These are phyloP conservation scores for Hetaerina titia DNA, from an alignment of 2,888 invertebrate genomes.

Conservation along the genomic window DNA sequence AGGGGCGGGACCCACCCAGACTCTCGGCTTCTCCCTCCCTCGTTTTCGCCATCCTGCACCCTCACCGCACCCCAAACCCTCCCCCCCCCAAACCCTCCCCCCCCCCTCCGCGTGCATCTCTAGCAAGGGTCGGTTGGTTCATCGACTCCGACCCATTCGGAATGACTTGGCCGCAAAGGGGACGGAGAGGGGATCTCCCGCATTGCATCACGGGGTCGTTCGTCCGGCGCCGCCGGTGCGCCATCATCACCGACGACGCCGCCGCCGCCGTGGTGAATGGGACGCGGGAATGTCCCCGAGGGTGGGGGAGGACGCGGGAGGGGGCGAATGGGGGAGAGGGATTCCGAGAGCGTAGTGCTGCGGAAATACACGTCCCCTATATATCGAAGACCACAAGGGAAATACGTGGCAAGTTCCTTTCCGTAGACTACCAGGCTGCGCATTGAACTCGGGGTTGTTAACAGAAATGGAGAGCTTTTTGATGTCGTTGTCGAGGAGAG, in stretches of 20 bases:
- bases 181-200: background rate
- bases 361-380: no score
- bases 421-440: no score
- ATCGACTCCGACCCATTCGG: background rate
- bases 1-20: background rate
- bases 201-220: conserved; percentile 27
- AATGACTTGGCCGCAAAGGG: no score
- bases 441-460: no score
- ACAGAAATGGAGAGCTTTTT: no score
- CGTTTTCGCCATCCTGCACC: background rate
- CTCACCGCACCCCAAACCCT: background rate
- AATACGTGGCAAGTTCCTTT: no score
- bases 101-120: background rate
- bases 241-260: background rate
- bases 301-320: background rate
- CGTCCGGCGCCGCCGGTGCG: background rate
- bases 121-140: background rate
- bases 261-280: background rate
- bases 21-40: background rate
- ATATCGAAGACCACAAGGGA: no score
- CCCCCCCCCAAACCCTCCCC: no score
- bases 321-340: no score
- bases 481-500: no score
- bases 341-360: no score
- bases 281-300: background rate